phyloP scores from a whole-genome alignment of 1,140 invertebrate genomes.

The Chionoecetes opilio region DNA sequence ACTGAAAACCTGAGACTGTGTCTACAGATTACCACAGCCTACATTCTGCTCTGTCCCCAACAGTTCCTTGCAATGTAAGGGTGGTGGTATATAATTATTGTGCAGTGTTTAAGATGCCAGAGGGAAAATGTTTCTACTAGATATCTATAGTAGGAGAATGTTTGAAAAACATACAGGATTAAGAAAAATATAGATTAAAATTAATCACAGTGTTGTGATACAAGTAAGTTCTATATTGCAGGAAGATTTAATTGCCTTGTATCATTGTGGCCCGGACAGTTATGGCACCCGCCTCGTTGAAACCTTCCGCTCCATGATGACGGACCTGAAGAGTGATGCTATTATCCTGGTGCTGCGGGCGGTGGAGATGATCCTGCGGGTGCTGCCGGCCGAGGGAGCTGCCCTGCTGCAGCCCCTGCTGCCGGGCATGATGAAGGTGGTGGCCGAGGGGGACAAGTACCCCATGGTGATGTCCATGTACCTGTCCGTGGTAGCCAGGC shows the following conservation, averaged over 20 bases:
- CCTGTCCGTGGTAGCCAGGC: slow-evolving; percentile 90
- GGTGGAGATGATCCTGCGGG: slow-evolving; percentile 89
- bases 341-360: slow-evolving; percentile 89
- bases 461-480: slow-evolving; percentile 90
- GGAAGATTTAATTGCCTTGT: no score
- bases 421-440: slow-evolving; percentile 83
- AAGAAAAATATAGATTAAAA: neutral
- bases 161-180: neutral
- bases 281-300: slow-evolving; percentile 88
- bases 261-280: slow-evolving; percentile 79
- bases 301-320: slow-evolving; percentile 88
- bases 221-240: no score
- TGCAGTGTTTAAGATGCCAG: neutral
- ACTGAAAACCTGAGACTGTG: slow-evolving; percentile 91
- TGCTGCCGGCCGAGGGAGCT: slow-evolving; percentile 85
- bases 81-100: no score
- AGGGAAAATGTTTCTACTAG: neutral
- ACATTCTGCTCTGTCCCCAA: slow-evolving; percentile 91
- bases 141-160: neutral
- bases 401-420: slow-evolving; percentile 83
- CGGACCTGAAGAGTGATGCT: slow-evolving; percentile 92
- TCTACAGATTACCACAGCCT: slow-evolving; percentile 92
- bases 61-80: slow-evolving; percentile 89
- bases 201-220: neutral
- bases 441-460: slow-evolving; percentile 88